Conservation (phyloP, 2,888 invertebrate genomes). For the Xestia c-nigrum region DNA sequence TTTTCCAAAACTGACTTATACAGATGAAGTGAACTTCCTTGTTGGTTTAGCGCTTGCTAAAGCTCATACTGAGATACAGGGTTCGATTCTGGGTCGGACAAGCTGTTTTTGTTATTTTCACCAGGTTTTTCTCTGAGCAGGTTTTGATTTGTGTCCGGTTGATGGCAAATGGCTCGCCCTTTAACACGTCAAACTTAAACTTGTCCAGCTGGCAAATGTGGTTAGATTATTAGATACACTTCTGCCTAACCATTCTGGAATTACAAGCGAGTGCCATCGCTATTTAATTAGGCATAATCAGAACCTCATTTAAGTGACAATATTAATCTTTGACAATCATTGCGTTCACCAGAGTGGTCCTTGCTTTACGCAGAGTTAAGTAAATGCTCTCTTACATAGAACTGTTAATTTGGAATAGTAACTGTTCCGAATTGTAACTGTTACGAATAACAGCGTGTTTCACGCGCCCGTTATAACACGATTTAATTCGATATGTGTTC, state of each 20-base stretch:
- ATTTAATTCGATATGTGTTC: constrained; percentile 77
- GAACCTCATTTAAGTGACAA: not conserved
- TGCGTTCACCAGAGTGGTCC: constrained; percentile 80
- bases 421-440: constrained; percentile 78
- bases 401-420: constrained; percentile 86
- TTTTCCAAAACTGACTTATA: not conserved
- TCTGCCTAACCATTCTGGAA: not conserved
- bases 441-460: constrained; percentile 82
- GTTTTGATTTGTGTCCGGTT: not conserved
- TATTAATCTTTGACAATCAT: constrained; percentile 82
- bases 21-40: not conserved
- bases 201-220: not conserved
- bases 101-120: not conserved
- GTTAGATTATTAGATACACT: not conserved
- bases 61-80: not conserved
- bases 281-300: constrained; percentile 24
- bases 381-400: constrained; percentile 81
- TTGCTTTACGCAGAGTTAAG: constrained; percentile 80
- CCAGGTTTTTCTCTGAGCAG: not conserved
- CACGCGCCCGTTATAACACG: constrained; percentile 75
- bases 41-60: not conserved
- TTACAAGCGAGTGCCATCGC: not conserved
- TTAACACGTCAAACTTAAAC: not conserved
- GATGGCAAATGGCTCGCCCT: not conserved
- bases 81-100: not conserved